Conservation (phyloP, 2,113 vertebrate genomes). For the Morone saxatilis region DNA sequence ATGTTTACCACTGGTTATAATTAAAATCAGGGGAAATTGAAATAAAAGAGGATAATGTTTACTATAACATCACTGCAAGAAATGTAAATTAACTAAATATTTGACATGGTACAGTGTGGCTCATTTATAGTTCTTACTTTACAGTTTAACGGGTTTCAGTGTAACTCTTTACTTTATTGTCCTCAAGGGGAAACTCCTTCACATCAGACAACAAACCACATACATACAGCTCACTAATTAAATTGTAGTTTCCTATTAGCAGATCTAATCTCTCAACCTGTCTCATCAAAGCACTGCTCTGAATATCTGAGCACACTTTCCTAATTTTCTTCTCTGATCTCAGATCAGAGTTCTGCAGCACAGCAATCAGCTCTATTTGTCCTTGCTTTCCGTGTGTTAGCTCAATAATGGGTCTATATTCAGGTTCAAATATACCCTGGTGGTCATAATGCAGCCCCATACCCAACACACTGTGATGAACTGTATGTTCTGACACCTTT, state of each 20-base stretch:
- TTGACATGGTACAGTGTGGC: neutral
- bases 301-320: neutral
- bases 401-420: neutral
- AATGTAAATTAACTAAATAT: neutral
- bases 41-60: neutral
- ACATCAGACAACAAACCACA: no score
- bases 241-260: conserved; percentile 2
- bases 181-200: no score
- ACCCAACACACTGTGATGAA: neutral
- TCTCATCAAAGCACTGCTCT: neutral
- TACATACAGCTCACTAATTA: neutral
- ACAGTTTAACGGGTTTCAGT: neutral
- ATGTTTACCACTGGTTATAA: no score
- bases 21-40: neutral
- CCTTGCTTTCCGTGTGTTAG: neutral
- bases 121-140: neutral
- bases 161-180: no score
- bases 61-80: neutral
- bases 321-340: neutral
- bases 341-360: conserved; percentile 11
- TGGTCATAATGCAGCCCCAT: neutral
- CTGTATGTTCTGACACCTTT: no score
- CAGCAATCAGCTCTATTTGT: neutral
- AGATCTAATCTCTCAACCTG: neutral
- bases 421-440: neutral